Evolutionary conservation across 2,113 vertebrate genomes (phyloP).

Genomic region (Glaucomys volans): DNA sequence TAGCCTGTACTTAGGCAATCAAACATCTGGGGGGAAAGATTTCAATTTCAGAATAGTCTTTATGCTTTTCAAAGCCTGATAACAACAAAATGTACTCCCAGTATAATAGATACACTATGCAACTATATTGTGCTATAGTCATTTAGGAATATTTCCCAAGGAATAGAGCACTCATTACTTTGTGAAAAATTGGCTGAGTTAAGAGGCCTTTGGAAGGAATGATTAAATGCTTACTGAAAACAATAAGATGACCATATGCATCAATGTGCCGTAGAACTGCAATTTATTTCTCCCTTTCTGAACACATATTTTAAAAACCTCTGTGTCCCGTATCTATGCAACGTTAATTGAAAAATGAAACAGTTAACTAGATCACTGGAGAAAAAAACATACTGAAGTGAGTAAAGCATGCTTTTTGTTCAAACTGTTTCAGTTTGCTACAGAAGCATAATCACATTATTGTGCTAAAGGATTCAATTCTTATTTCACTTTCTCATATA

Average conservation of each 20-base stretch:
- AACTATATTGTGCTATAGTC: conserved; percentile 53
- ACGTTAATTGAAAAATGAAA: conserved; percentile 11
- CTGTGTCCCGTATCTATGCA: neutral
- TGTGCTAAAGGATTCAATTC: neutral
- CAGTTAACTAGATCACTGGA: neutral
- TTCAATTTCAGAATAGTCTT: conserved; percentile 73
- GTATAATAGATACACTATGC: conserved; percentile 70
- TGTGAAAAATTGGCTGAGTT: conserved; percentile 47
- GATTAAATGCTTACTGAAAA: conserved; percentile 73
- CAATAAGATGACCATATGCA: neutral
- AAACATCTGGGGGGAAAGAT: conserved; percentile 63
- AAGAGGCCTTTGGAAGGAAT: conserved; percentile 69
- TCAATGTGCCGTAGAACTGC: neutral
- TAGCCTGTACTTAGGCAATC: conserved; percentile 54
- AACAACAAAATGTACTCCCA: conserved; percentile 73
- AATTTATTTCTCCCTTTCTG: neutral
- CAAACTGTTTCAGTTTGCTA: neutral
- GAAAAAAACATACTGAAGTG: neutral
- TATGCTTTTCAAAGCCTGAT: conserved; percentile 69
- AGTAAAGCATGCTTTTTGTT: neutral
- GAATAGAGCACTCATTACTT: conserved; percentile 65
- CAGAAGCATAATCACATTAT: neutral
- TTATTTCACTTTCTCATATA: neutral
- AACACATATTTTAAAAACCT: neutral
- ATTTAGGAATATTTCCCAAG: conserved; percentile 71